Conservation (phyloP, 23 tunicate species). For the Botrylloides violaceus region DNA sequence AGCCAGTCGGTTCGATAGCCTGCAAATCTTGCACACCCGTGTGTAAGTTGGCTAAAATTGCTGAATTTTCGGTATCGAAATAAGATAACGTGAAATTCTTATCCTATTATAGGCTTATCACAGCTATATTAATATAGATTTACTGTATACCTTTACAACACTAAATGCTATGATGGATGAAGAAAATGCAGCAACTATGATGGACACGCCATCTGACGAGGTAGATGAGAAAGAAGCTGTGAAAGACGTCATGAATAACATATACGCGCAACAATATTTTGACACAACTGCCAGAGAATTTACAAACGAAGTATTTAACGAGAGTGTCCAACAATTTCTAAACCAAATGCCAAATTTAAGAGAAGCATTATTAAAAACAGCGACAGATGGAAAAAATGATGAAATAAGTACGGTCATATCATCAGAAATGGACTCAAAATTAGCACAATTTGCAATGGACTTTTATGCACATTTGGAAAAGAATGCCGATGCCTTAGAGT, state of each 20-base stretch:
- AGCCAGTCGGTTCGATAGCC: too few species aligned
- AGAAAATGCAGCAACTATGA: too few species aligned
- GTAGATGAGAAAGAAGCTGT: too few species aligned
- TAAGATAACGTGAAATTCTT: too few species aligned
- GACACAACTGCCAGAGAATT: constrained; percentile 36
- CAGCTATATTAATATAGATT: too few species aligned
- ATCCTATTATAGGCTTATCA: too few species aligned
- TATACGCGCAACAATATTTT: constrained; percentile 34
- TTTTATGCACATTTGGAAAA: constrained; percentile 29
- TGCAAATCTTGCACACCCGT: too few species aligned
- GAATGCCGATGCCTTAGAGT: constrained; percentile 33
- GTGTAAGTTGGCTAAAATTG: too few species aligned
- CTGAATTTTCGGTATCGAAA: too few species aligned
- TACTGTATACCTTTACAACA: too few species aligned
- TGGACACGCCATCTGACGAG: too few species aligned
- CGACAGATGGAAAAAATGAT: not conserved
- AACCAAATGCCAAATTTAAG: constrained; percentile 4
- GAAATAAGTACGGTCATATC: not conserved
- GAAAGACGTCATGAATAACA: not conserved
- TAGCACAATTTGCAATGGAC: constrained; percentile 12
- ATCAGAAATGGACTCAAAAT: constrained; percentile 11
- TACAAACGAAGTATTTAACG: constrained; percentile 30
- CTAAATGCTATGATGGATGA: too few species aligned
- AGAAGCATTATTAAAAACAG: not conserved
- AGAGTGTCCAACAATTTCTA: constrained; percentile 27